Evolutionary conservation across 2,797 vertebrate genomes (phyloP).

Genomic region (Lerista edwardsae): DNA sequence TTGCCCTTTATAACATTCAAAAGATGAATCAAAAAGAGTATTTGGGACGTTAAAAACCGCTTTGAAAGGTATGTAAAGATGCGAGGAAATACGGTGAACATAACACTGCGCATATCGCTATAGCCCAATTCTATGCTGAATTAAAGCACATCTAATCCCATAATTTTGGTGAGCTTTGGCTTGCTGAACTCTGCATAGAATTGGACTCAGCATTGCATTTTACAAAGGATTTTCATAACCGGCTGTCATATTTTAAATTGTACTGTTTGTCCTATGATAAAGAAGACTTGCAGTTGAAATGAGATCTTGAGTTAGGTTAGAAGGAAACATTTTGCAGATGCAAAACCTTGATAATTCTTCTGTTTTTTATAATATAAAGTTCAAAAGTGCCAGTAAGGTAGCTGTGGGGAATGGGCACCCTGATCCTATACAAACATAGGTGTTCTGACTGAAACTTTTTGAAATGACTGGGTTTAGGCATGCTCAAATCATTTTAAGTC

Average conservation of each 20-base stretch:
- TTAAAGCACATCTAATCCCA: conserved; percentile 3
- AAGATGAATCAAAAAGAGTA: neutral
- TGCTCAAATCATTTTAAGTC: neutral
- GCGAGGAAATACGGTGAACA: conserved; percentile 17
- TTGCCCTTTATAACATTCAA: conserved; percentile 43
- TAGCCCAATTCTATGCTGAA: conserved; percentile 8
- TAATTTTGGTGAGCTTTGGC: neutral
- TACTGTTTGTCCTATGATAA: neutral
- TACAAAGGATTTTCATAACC: neutral
- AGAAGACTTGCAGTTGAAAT: neutral
- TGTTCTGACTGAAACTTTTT: neutral
- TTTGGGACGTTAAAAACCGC: conserved; percentile 36
- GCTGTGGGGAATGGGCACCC: too few species aligned
- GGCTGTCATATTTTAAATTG: neutral
- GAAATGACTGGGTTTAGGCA: neutral
- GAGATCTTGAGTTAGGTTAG: neutral
- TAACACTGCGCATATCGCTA: neutral
- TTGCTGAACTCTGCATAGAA: neutral
- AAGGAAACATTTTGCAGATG: neutral
- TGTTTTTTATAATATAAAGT: neutral
- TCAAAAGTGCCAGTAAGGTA: too few species aligned
- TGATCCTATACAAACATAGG: neutral
- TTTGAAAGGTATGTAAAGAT: conserved; percentile 29
- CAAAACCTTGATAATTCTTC: conserved; percentile 4
- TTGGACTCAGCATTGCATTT: neutral